Conservation (phyloP, 2,797 vertebrate species). For the Serranus cabrilla region DNA sequence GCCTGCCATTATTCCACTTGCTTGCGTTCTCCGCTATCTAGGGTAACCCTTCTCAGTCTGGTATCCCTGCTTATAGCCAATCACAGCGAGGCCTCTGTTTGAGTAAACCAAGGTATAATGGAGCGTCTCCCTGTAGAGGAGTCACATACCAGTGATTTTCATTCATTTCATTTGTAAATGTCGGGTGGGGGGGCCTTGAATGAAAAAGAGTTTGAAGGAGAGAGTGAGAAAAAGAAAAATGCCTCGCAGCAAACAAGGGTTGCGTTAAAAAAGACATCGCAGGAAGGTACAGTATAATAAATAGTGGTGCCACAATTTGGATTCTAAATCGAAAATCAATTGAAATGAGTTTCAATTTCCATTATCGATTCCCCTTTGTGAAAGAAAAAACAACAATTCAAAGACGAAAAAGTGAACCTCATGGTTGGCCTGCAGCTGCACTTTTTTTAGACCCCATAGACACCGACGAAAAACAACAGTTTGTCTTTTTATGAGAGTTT, state of each 20-base stretch:
- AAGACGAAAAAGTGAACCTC: too few species aligned
- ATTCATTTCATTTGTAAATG: conserved; percentile 80
- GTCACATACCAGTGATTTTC: conserved; percentile 75
- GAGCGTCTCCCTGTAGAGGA: conserved; percentile 72
- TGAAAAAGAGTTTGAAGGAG: conserved; percentile 45
- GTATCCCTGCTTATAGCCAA: conserved; percentile 64
- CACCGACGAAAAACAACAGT: too few species aligned
- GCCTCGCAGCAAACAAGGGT: conserved; percentile 57
- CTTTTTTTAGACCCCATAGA: too few species aligned
- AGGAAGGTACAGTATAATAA: conserved; percentile 17
- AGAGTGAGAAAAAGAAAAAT: conserved; percentile 58
- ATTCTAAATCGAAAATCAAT: too few species aligned
- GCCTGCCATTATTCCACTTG: conserved; percentile 82
- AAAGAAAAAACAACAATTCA: too few species aligned
- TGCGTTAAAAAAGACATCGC: conserved; percentile 61
- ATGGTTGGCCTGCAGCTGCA: too few species aligned
- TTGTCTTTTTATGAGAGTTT: too few species aligned
- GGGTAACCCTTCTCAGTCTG: conserved; percentile 70
- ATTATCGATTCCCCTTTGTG: too few species aligned
- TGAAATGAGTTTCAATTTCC: too few species aligned
- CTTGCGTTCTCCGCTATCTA: conserved; percentile 71
- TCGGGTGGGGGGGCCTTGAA: conserved; percentile 66
- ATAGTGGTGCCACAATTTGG: too few species aligned
- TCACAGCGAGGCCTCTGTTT: conserved; percentile 67
- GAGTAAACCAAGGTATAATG: conserved; percentile 78